Conservation (phyloP, 1,140 invertebrate species). For the Drosophila ogumai region DNA sequence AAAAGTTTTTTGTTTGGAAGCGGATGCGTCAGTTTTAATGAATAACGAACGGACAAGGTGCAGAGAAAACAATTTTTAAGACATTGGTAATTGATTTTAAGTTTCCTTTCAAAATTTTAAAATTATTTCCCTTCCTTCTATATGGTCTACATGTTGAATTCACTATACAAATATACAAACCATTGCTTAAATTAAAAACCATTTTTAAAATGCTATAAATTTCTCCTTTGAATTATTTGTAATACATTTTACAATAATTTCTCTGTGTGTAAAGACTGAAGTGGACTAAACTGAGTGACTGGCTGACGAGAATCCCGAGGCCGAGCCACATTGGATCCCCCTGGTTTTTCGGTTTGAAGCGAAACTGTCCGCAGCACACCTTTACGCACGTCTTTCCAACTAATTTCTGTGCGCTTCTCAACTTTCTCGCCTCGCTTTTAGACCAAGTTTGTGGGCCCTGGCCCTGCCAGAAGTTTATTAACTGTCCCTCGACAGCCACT, state of each 20-base stretch:
- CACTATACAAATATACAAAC: not conserved
- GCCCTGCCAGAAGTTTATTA: slow-evolving; percentile 69
- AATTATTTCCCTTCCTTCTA: not conserved
- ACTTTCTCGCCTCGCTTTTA: slow-evolving; percentile 43
- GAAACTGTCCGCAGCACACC: slow-evolving; percentile 66
- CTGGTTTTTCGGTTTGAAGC: slow-evolving; percentile 25
- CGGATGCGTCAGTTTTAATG: slow-evolving; percentile 58
- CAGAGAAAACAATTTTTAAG: slow-evolving; percentile 2
- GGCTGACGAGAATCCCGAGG: slow-evolving; percentile 35
- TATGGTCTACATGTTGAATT: not conserved
- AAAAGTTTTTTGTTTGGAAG: slow-evolving; percentile 46
- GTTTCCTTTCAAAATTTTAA: not conserved
- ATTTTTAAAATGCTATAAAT: too few relatives aligned
- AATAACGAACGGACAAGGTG: slow-evolving; percentile 40
- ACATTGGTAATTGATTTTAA: not conserved
- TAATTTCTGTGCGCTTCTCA: slow-evolving; percentile 71
- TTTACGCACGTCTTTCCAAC: slow-evolving; percentile 75
- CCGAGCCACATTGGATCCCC: slow-evolving; percentile 33
- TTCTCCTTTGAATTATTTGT: too few relatives aligned
- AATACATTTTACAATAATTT: not conserved
- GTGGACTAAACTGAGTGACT: slow-evolving; percentile 23
- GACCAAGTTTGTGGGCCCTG: slow-evolving; percentile 50
- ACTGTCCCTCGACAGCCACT: slow-evolving; percentile 29
- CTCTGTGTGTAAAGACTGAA: slow-evolving; percentile 1
- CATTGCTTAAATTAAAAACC: not conserved